phyloP scores from a whole-genome alignment of 2,888 invertebrate species.

The Cloeon dipterum region DNA sequence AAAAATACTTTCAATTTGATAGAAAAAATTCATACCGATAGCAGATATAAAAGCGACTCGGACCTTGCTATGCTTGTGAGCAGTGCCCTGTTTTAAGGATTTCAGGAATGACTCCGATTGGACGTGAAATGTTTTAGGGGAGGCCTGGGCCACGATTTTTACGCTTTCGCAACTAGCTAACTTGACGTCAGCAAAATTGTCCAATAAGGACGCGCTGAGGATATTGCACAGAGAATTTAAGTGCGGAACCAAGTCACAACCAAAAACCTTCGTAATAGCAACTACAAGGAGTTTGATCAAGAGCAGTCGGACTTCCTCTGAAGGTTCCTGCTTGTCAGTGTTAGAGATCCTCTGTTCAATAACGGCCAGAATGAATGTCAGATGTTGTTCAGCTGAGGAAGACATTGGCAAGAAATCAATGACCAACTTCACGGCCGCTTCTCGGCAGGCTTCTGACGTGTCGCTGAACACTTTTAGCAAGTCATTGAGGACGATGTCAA shows the following conservation, averaged over 20 bases:
- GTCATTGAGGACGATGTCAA: background rate
- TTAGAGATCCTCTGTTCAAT: background rate
- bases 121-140: background rate
- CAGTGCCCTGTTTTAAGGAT: background rate
- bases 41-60: background rate
- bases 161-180: background rate
- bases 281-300: background rate
- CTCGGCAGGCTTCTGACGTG: background rate
- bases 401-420: background rate
- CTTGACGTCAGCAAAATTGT: background rate
- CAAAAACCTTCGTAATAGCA: background rate
- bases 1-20: no score
- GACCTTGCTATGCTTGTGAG: background rate
- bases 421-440: background rate
- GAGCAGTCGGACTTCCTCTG: constrained; percentile 1
- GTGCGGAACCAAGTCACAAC: background rate
- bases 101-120: background rate
- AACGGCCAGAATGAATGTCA: background rate
- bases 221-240: background rate
- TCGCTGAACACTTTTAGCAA: background rate
- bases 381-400: background rate
- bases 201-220: background rate
- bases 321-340: background rate
- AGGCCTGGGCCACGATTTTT: background rate
- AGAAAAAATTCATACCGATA: no score